Base-by-base conservation (phyloP, 92 coral and sea anemone genomes). In the Epizoanthus illoricatus region DNA sequence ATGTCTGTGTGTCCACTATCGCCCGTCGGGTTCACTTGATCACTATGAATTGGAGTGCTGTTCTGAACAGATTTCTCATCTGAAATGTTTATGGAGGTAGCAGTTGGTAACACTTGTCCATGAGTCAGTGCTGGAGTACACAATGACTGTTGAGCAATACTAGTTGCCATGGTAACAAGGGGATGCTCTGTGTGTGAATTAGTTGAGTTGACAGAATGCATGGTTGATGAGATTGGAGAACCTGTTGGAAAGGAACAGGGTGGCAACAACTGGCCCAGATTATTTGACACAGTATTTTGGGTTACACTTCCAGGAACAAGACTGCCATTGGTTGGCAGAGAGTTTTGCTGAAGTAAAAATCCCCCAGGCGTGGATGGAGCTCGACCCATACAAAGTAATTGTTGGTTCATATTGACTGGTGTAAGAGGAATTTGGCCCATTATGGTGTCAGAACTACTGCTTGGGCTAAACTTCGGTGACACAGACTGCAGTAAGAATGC, bases 401-500 rank as follows among this genome's bases (percentile, higher is more conserved):
- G 55, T 9, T n/a, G 71, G 28, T 12, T 43, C 19, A 60, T 15
- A 43, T 42, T 21, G 23, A 78, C 43, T 42, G 72, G 60, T 20
- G 82, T 78, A 6, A 5, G 21, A 11, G 81, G 57, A 4, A 7
- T 60, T 28, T 61, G 42, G 19, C 57, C 55, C 54, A 76, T 5
- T 6, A 2, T 52, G 12, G 21, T 19, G 15, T 39, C 45, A 36
- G 20, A 11, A 33, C n/a, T 40, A 7, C 39, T 19, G 5, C 39
- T n/a, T 2, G 54, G 42, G 60, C 20, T 60, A 8, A 60, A 76
- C 36, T 20, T 8, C 17, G 19, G 49, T 19, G 58, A 20, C 0
- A 43, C 47, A 5, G 49, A 61, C 24, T 62, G 82, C 71, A 62
- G 28, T 64, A 78, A 63, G 67, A 78, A 78, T 3, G 61, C 69